phyloP scores from a whole-genome alignment of 1,140 invertebrate genomes.

The Aphelinus certus region DNA sequence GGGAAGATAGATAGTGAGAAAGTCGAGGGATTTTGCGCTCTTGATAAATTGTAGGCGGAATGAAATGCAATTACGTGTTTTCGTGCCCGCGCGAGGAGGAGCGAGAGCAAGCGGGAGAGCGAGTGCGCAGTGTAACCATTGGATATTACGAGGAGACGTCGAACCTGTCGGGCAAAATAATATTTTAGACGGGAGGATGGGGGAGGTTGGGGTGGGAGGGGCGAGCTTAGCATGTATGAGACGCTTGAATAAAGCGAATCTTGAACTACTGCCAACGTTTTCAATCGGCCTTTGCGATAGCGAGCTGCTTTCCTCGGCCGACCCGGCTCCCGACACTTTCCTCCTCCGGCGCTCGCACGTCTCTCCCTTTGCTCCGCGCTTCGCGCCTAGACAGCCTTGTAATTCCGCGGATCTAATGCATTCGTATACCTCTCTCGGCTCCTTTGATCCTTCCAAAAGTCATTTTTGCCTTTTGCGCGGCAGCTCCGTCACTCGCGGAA shows the following conservation, averaged over 20 bases:
- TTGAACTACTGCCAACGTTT: conserved; percentile 60
- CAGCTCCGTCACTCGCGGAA: conserved; percentile 17
- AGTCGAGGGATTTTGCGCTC: conserved; percentile 14
- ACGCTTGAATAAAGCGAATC: conserved; percentile 52
- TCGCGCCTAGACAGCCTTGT: conserved; percentile 45
- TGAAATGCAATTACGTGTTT: conserved; percentile 30
- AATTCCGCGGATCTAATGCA: conserved; percentile 54
- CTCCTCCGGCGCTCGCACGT: conserved; percentile 29
- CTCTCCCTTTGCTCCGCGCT: neutral
- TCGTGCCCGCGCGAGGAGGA: neutral
- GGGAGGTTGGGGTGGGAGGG: conserved; percentile 9
- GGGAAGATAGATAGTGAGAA: neutral
- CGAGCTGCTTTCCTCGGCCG: conserved; percentile 23
- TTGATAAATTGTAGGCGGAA: conserved; percentile 30
- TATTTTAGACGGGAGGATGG: conserved; percentile 47
- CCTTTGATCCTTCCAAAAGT: conserved; percentile 36
- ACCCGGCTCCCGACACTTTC: conserved; percentile 1
- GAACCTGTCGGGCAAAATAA: conserved; percentile 48
- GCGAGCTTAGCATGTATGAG: conserved; percentile 52
- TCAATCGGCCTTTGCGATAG: conserved; percentile 57
- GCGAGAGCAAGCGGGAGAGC: neutral
- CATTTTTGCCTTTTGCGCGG: conserved; percentile 43
- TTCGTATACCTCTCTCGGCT: conserved; percentile 48
- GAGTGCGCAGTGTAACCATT: neutral
- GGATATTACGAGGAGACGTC: conserved; percentile 35